Evolutionary conservation across 92 coral and sea anemone genomes (phyloP).

Genomic region (Diadumene lineata): DNA sequence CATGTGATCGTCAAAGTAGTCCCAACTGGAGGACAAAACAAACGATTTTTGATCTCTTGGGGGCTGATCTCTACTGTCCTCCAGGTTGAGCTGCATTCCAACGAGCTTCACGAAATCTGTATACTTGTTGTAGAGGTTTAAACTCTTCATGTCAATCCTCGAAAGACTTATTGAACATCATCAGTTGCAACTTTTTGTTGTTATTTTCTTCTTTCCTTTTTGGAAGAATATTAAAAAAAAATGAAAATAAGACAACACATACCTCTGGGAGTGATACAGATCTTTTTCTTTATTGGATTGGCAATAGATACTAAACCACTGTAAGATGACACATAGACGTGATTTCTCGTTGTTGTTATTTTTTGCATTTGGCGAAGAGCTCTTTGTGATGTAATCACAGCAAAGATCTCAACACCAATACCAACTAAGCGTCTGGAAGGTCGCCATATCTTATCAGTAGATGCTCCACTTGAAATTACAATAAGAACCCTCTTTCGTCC

Average conservation of each 20-base stretch:
- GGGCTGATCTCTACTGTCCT: no score
- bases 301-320: constrained; percentile 29
- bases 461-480: constrained; percentile 53
- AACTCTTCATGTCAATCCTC: no score
- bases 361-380: constrained; percentile 15
- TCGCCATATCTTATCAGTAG: constrained; percentile 47
- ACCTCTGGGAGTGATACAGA: constrained; percentile 47
- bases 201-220: no score
- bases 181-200: no score
- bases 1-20: no score
- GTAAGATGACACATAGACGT: constrained; percentile 27
- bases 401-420: constrained; percentile 59
- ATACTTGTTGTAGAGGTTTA: no score
- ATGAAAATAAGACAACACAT: neutral
- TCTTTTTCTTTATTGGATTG: constrained; percentile 32
- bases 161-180: no score
- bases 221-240: no score
- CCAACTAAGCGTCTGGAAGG: constrained; percentile 54
- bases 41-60: no score
- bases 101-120: no score
- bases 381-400: constrained; percentile 38
- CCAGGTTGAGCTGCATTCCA: no score
- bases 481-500: constrained; percentile 64
- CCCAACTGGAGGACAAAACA: no score
- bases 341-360: constrained; percentile 49